Base-by-base conservation (phyloP, 2,113 vertebrate genomes). In the Chrysemys picta region DNA sequence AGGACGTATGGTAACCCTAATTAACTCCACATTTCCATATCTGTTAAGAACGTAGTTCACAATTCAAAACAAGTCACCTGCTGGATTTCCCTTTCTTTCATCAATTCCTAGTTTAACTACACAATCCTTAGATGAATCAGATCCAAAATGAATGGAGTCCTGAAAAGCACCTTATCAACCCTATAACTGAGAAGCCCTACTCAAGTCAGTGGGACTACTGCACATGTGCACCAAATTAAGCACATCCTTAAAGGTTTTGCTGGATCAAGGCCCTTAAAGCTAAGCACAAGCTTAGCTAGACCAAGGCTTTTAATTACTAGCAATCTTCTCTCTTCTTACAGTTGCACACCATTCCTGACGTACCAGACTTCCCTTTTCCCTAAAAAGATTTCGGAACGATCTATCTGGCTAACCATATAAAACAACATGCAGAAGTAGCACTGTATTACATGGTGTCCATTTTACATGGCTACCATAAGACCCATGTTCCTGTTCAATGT, bases 361-460 rank as follows among this genome's bases (percentile, higher is more conserved):
- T 42, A 76, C 22, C 22, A 25, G 72, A 76, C 10, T 10, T 76
- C n/a, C 82, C n/a, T 42, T 89, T 54, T n/a, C 13, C 56, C 3
- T 3, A 91, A 94, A 88, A 8, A 17, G 62, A 69, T 69, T 35
- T 35, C 2, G 12, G 16, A 69, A 69, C 62, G 4, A 35, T 69
- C 16, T 35, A 69, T 17, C 38, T 50, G 2, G 29, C 81, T 10
- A 24, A 54, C 4, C 78, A 59, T 25, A 49, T 9, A 75, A 56
- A n/a, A n/a, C 56, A 80, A 65, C 79, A 27, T 17, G 8, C 0
- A 3, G 12, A n/a, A 12, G 10, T 24, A 53, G 29, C 27, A 13
- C 50, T 13, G 14, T 14, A 6, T 75, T 56, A 79, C 4, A 35
- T 0, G 1, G 27, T 35, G 72, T 2, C 13, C 1, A 0, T 1